phyloP scores from a whole-genome alignment of 2,888 invertebrate genomes.

The Alloscopus bannaensis region DNA sequence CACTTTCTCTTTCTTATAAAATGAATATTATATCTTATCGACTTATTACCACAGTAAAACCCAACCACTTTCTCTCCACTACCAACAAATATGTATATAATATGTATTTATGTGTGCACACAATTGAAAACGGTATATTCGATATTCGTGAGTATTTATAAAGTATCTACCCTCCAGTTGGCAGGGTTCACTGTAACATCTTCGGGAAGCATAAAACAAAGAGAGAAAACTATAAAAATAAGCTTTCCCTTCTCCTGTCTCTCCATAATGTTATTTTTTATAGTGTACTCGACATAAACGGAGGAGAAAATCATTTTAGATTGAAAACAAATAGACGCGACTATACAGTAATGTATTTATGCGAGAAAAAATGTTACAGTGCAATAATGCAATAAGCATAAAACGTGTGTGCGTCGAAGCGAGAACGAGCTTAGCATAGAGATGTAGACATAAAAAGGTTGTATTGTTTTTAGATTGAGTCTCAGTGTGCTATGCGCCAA shows the following conservation, averaged over 20 bases:
- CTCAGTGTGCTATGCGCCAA: constrained; percentile 12
- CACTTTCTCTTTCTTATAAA: constrained; percentile 24
- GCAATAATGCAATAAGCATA: constrained; percentile 1
- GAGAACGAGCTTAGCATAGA: neutral
- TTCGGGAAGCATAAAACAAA: constrained; percentile 24
- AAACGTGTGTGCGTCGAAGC: neutral
- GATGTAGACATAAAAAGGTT: neutral
- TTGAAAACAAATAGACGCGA: constrained; percentile 15
- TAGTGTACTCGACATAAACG: too few species aligned
- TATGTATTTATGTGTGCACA: too few species aligned
- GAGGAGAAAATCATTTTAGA: constrained; percentile 15
- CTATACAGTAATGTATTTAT: neutral
- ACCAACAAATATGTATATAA: too few species aligned
- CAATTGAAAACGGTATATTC: too few species aligned
- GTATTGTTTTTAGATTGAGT: neutral
- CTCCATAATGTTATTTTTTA: neutral
- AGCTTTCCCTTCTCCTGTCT: neutral
- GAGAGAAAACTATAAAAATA: constrained; percentile 13
- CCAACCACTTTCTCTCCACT: neutral
- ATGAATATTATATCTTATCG: constrained; percentile 33
- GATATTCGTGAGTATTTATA: too few species aligned
- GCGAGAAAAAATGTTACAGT: neutral
- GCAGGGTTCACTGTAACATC: constrained; percentile 28
- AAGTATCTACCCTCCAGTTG: constrained; percentile 10
- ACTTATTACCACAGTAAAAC: constrained; percentile 20